phyloP scores from a whole-genome alignment of 2,797 vertebrate genomes.

The Lophotriccus pileatus region DNA sequence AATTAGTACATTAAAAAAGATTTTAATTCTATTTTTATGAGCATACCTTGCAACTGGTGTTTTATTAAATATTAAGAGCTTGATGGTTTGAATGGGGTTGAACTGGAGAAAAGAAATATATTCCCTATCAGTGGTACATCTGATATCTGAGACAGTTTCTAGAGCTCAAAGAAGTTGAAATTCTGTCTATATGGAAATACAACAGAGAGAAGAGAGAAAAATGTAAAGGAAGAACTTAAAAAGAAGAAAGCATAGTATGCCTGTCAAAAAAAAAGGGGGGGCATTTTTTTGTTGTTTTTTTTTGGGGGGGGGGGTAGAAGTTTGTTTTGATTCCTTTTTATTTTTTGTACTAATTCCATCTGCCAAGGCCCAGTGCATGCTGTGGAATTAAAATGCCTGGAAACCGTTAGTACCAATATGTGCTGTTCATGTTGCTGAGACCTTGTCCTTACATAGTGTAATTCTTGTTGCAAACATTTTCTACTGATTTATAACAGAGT shows the following conservation, averaged over 20 bases:
- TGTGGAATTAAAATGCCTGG: background rate
- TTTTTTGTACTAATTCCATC: background rate
- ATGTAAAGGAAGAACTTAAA: background rate
- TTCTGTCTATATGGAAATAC: background rate
- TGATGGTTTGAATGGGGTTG: background rate
- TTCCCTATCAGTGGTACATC: background rate
- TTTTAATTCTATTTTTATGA: background rate
- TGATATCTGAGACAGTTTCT: background rate
- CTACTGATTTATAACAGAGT: background rate
- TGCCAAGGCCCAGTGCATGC: background rate
- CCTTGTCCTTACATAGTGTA: background rate
- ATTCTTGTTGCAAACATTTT: background rate
- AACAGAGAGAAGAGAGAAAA: background rate
- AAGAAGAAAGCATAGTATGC: background rate
- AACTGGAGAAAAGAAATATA: background rate
- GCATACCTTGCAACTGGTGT: background rate
- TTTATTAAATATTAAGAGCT: background rate
- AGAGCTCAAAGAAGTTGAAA: background rate
- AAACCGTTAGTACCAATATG: background rate
- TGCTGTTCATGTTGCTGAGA: background rate
- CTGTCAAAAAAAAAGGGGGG: rapidly evolving
- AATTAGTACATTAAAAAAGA: background rate
- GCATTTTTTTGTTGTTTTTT: rapidly evolving
- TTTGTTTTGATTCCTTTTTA: background rate
- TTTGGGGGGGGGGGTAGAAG: background rate